These are phyloP conservation scores for Nanorana parkeri DNA, from an alignment of 2,113 vertebrate genomes.

Conservation along the genomic window DNA sequence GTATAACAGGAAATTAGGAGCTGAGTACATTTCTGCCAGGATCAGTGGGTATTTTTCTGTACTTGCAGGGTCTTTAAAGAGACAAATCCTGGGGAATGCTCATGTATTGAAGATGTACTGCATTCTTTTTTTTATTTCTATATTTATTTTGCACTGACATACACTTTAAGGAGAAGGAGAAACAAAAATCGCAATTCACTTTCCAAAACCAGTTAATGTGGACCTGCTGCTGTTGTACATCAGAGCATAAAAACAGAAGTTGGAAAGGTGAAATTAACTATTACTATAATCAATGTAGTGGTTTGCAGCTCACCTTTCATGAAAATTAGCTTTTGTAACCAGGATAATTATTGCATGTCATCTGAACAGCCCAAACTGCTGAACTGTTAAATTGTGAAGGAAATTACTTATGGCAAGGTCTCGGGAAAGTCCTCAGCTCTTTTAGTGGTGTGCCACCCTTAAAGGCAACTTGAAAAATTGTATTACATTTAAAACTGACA, in stretches of 20 bases:
- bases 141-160: no score
- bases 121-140: no score
- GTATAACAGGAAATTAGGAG: no score
- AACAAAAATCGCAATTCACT: neutral
- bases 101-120: no score
- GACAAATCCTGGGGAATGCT: no score
- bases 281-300: conserved; percentile 15
- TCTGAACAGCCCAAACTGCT: conserved; percentile 6
- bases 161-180: no score
- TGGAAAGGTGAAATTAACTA: neutral
- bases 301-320: conserved; percentile 16
- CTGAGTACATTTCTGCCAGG: no score
- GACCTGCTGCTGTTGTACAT: neutral
- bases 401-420: conserved; percentile 3
- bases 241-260: neutral
- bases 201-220: neutral
- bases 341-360: conserved; percentile 13
- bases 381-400: conserved; percentile 40
- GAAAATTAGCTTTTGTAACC: conserved; percentile 39
- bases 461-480: neutral
- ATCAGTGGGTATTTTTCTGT: no score
- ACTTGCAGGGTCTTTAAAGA: no score
- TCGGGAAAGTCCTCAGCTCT: neutral
- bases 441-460: neutral
- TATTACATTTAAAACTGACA: neutral